Base-by-base conservation (phyloP, 2,797 vertebrate genomes). In the Phaenicophaeus curvirostris region DNA sequence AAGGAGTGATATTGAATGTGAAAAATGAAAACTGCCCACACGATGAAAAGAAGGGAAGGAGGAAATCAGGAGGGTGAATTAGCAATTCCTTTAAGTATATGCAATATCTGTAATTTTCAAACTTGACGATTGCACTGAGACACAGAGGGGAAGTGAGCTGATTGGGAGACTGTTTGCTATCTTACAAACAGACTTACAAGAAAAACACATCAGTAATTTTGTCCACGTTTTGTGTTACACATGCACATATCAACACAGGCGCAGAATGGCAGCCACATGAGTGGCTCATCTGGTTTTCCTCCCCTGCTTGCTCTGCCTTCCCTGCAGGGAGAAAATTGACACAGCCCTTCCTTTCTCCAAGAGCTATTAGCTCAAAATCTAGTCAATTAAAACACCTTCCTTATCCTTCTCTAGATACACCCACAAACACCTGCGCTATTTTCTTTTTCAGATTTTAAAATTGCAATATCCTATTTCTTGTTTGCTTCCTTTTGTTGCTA, bases 11-110 rank as follows among this genome's bases (percentile, higher is more conserved):
- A 55, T 23, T 78, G 82, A 85, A 91, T 48, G 50, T 46, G 62
- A 72, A 86, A 95, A 93, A 90, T 86, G 63, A 88, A 86, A 91
- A 77, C 90, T 90, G 54, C 65, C 76, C 82, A 84, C 65, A 16
- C 18, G 0, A 41, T 72, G 82, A 65, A 94, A 83, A 63, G 51
- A 69, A 75, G 39, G 37, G 42, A 72, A 84, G 48, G 39, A 85
- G 21, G 35, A 84, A 96, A 92, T 86, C 67, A 42, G 67, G 39
- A 91, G 71, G 5, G 21, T 79, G 80, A 90, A 54, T 71, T 77
- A 61, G 69, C 74, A 82, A 33, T 87, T 91, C 74, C 59, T 62
- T 48, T 93, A 89, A 84, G 46, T 50, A 54, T 37, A 48, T 59
- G 74, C 44, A 50, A 27, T 59, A 27, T 54, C 59, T 93, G 19